Evolutionary conservation across 2,888 invertebrate species (phyloP), one percentile per base, ranked within the genome.

Genomic region (Cantharis lateralis): DNA sequence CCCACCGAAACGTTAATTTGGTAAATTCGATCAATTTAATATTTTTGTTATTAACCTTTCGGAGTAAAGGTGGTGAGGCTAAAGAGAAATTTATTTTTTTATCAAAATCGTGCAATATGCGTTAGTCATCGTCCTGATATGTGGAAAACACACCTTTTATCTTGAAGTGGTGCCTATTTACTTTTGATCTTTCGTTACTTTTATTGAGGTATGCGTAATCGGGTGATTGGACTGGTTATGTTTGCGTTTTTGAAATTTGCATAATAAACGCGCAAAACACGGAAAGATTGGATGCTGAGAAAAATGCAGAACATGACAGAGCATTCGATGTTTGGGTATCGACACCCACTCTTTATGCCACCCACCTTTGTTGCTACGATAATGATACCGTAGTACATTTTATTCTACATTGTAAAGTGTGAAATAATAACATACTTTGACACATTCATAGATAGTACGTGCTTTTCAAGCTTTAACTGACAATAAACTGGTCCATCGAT

Each of bases 1-100:
- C 77, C 79, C 77, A 75, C 78, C 74, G 76, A 78, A 80, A 78
- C 75, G 75, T 80, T 77, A 80, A 80, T 80, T 79, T 76, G 70
- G 68, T 71, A 73, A 77, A 78, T 78, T 77, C 64, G 26, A 66
- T 74, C 77, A 77, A 80, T 76, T 78, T 80, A 77, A 79, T 78
- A 77, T 77, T 79, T 81, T 80, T 78, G 76, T 71, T 71, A 73
- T 71, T 48, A 18, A 68, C 69, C 76, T 70, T 74, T 61, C 68
- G 48, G n/a, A 48, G 48, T 48, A 48, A 48, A 48, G 48, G 48
- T 48, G 48, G 71, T 70, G 26, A 73, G 20, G 66, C 70, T 70
- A 68, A 76, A 32, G 70, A 75, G 64, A 20, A 66, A 68, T 63
- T 48, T 66, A 66, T 66, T 66, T 66, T 66, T 20, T 20, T 66